Evolutionary conservation across 1,140 invertebrate species (phyloP).

Genomic region (Macrocentrus cingulum): DNA sequence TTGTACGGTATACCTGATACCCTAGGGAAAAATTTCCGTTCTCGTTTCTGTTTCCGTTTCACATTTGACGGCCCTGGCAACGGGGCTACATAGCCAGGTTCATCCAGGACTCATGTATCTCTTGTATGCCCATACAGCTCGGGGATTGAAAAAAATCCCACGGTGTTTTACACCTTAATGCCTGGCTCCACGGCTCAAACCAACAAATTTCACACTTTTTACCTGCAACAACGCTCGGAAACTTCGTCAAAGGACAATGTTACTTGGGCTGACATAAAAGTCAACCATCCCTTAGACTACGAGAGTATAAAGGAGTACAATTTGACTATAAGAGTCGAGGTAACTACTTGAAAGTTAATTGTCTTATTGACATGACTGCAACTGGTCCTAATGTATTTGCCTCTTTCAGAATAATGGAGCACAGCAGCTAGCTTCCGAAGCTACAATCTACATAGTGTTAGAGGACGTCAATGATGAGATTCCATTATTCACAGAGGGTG

Average conservation of each 20-base stretch:
- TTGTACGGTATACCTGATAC: constrained; percentile 25
- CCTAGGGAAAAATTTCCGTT: constrained; percentile 46
- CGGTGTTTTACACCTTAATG: constrained; percentile 92
- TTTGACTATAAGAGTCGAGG: constrained; percentile 92
- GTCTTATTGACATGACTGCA: no score
- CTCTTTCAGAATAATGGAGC: constrained; percentile 85
- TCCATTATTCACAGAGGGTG: constrained; percentile 89
- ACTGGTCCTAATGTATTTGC: background rate
- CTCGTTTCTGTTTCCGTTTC: constrained; percentile 53
- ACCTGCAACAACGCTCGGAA: constrained; percentile 88
- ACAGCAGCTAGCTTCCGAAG: constrained; percentile 91
- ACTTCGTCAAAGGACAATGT: constrained; percentile 66
- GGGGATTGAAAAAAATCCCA: constrained; percentile 93
- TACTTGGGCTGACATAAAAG: constrained; percentile 93
- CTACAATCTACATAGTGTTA: constrained; percentile 89
- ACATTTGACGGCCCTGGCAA: constrained; percentile 22
- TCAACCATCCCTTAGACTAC: constrained; percentile 93
- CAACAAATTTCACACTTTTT: constrained; percentile 94
- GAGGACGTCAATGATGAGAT: constrained; percentile 98
- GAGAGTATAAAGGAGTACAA: constrained; percentile 95
- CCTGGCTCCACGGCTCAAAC: constrained; percentile 92
- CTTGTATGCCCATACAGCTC: constrained; percentile 66
- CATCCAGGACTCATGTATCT: constrained; percentile 21
- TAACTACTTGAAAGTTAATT: constrained; percentile 56
- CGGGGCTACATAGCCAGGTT: constrained; percentile 9